These are phyloP conservation scores for Acrobasis consociella DNA, from an alignment of 2,888 invertebrate genomes.

Conservation along the genomic window DNA sequence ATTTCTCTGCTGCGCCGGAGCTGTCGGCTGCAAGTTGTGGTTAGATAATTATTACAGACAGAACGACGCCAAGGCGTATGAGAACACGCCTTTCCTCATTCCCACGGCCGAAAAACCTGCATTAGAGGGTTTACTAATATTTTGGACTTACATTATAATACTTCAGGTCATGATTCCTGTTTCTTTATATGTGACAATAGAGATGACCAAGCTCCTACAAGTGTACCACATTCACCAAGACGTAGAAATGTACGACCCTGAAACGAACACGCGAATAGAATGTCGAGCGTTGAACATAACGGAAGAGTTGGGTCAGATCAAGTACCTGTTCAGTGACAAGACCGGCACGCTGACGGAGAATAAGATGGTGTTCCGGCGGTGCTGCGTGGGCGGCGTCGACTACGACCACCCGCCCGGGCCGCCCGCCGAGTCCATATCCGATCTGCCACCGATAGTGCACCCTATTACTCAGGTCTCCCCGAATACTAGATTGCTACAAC, in stretches of 20 bases:
- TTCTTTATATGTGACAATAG: constrained; percentile 97
- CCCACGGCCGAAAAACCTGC: constrained; percentile 83
- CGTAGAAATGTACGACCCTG: constrained; percentile 91
- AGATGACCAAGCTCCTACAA: constrained; percentile 97
- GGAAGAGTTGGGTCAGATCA: constrained; percentile 96
- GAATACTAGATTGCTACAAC: constrained; percentile 68
- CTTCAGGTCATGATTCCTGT: constrained; percentile 98
- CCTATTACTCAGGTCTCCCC: constrained; percentile 74
- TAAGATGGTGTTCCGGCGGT: constrained; percentile 97
- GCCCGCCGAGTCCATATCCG: constrained; percentile 84
- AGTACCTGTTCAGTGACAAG: constrained; percentile 97
- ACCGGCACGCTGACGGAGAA: constrained; percentile 99
- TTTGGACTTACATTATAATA: constrained; percentile 98
- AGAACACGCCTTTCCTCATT: constrained; percentile 85
- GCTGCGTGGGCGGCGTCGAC: constrained; percentile 94
- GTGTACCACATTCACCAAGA: constrained; percentile 97
- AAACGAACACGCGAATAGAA: constrained; percentile 88
- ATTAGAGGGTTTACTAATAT: constrained; percentile 92
- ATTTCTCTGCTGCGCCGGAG: constrained; percentile 94
- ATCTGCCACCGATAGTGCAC: constrained; percentile 72
- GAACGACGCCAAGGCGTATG: constrained; percentile 44
- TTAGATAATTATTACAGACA: constrained; percentile 80
- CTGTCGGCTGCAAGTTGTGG: constrained; percentile 95
- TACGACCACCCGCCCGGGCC: constrained; percentile 92
- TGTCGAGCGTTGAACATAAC: constrained; percentile 98